Conservation (phyloP, 2,113 vertebrate species). For the Poecile atricapillus region DNA sequence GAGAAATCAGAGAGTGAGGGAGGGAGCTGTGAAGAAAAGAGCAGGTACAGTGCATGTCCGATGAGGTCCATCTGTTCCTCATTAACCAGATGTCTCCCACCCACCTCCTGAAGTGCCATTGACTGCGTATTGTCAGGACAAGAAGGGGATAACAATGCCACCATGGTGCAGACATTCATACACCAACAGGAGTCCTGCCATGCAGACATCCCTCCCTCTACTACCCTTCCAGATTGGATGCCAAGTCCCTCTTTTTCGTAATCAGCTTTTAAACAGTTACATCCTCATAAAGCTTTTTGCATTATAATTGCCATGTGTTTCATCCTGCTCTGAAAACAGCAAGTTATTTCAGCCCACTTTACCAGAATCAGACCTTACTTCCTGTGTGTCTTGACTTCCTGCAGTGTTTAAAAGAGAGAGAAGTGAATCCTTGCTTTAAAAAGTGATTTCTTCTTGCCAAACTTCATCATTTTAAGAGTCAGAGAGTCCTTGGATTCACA, state of each 20-base stretch:
- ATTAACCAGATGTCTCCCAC: slow-evolving; percentile 68
- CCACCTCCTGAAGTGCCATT: slow-evolving; percentile 66
- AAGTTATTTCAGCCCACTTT: slow-evolving; percentile 8
- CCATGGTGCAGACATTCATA: slow-evolving; percentile 48
- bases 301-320: slow-evolving; percentile 54
- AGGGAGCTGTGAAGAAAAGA: not conserved
- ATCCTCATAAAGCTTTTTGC: slow-evolving; percentile 43
- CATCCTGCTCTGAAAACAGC: slow-evolving; percentile 32
- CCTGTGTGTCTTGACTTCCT: slow-evolving; percentile 40
- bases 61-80: slow-evolving; percentile 67
- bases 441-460: slow-evolving; percentile 37
- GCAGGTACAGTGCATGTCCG: slow-evolving; percentile 18
- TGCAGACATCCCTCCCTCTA: slow-evolving; percentile 45
- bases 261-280: slow-evolving; percentile 54
- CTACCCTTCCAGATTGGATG: slow-evolving; percentile 29
- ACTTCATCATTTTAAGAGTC: slow-evolving; percentile 41
- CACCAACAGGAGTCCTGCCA: slow-evolving; percentile 54
- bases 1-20: slow-evolving; percentile 15
- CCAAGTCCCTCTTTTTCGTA: slow-evolving; percentile 50
- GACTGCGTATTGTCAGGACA: slow-evolving; percentile 54
- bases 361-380: slow-evolving; percentile 16
- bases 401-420: slow-evolving; percentile 3
- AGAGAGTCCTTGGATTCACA: slow-evolving; percentile 47
- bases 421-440: slow-evolving; percentile 5
- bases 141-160: slow-evolving; percentile 59